Evolutionary conservation across 1,140 invertebrate genomes (phyloP), one percentile per base, ranked within the genome.

Genomic region (Euura saliciscinereae): DNA sequence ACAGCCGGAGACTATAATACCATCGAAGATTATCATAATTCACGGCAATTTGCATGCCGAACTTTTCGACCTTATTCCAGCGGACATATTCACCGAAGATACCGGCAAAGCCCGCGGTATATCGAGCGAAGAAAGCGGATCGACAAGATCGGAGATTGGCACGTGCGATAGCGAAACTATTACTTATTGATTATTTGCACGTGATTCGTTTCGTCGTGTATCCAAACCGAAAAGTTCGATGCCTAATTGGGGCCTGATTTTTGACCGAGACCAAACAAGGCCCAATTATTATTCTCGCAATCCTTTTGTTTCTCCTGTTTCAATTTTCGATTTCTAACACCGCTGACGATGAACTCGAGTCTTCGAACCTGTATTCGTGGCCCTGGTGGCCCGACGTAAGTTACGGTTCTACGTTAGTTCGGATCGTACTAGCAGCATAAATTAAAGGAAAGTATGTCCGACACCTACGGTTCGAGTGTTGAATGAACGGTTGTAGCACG

Each of bases 101-200:
- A n/a, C n/a, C 51, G 13, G 51, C 51, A n/a, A 59, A 59, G 51
- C 51, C 28, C 13, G 51, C 51, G 51, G 51, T 59, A 59, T 59
- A 59, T 59, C 51, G 51, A 59, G 10, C 51, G 51, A 59, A 59
- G 51, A 59, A 59, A 59, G 51, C 51, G 51, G 51, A 59, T 59
- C 51, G 51, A 59, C 51, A n/a, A 8, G 28, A 59, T 59, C 51
- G 51, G 51, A 59, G 51, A 59, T 59, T 59, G 51, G 51, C 13
- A 3, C 5, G 13, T 59, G 5, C 51, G 51, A 59, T 59, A 59
- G 51, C 51, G 51, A n/a, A 59, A 59, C 51, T 59, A 59, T 59
- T 59, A 59, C 51, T 59, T 59, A 11, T 11, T 11, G 51, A 28
- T 28, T n/a, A 8, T 59, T 59, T 59, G 8, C 51, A 11, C 13